Percentiles rank a stretch among this genome's conserved stretches.
Conservation (phyloP, 2,888 invertebrate genomes). For the Operophtera brumata region DNA sequence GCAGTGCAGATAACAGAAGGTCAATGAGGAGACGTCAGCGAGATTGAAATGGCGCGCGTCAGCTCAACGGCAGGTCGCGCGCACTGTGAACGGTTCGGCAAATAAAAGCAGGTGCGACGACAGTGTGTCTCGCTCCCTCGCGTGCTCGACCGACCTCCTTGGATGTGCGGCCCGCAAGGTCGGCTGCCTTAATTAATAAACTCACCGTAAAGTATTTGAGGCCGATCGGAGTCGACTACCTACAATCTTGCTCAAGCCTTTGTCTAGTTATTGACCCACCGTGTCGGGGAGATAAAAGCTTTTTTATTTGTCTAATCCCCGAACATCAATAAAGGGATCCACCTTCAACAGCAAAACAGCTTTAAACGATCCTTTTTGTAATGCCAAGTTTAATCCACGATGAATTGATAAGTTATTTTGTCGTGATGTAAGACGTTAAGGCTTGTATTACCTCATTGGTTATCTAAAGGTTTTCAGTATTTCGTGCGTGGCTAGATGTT, state of each 20-base stretch:
- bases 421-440: conserved; percentile 23
- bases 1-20: conserved; percentile 75
- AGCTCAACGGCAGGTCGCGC: conserved; percentile 55
- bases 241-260: conserved; percentile 75
- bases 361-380: conserved; percentile 18
- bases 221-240: conserved; percentile 76
- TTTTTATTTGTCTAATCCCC: conserved; percentile 55
- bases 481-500: neutral
- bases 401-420: conserved; percentile 27
- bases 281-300: conserved; percentile 51
- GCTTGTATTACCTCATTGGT: conserved; percentile 12
- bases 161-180: conserved; percentile 79
- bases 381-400: conserved; percentile 14
- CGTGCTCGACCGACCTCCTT: conserved; percentile 72
- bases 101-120: conserved; percentile 33
- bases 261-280: conserved; percentile 78
- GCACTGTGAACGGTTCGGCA: conserved; percentile 40
- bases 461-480: neutral
- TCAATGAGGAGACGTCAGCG: conserved; percentile 75
- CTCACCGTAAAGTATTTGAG: conserved; percentile 80
- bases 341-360: conserved; percentile 15
- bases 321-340: conserved; percentile 28
- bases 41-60: conserved; percentile 63
- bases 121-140: conserved; percentile 57
- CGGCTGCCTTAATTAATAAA: conserved; percentile 81